These are phyloP conservation scores for Macquaria ambigua DNA, from an alignment of 2,113 vertebrate genomes.

Conservation along the genomic window DNA sequence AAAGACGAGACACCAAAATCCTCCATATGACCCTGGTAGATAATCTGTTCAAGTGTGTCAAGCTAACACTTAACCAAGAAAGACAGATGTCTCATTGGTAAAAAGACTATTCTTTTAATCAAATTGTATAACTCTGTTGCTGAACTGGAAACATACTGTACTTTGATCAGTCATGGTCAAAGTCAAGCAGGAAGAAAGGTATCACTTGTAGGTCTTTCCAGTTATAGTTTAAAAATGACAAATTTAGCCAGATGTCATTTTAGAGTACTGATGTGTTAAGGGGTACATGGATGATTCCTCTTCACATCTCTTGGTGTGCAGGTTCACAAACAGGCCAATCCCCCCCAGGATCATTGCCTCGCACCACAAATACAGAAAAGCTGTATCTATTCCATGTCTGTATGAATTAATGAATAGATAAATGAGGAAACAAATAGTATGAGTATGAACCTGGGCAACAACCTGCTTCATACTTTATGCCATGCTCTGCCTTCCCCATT, in stretches of 20 bases:
- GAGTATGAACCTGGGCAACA: background rate
- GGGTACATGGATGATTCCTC: background rate
- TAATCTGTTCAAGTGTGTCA: background rate
- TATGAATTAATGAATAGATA: background rate
- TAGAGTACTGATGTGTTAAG: background rate
- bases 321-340: background rate
- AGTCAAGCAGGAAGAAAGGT: slow-evolving; percentile 3
- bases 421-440: background rate
- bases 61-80: background rate
- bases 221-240: background rate
- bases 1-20: background rate
- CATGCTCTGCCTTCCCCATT: too few relatives aligned
- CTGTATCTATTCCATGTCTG: background rate
- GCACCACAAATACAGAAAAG: background rate
- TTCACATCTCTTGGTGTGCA: background rate
- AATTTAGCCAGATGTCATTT: background rate
- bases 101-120: background rate
- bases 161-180: background rate
- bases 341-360: background rate
- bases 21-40: background rate
- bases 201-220: background rate
- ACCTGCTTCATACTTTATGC: background rate
- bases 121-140: background rate
- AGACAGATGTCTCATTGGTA: background rate
- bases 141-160: too few relatives aligned